Evolutionary conservation across 2,113 vertebrate species (phyloP), one percentile per base, ranked within the genome.

Genomic region (Oncorhynchus masou): DNA sequence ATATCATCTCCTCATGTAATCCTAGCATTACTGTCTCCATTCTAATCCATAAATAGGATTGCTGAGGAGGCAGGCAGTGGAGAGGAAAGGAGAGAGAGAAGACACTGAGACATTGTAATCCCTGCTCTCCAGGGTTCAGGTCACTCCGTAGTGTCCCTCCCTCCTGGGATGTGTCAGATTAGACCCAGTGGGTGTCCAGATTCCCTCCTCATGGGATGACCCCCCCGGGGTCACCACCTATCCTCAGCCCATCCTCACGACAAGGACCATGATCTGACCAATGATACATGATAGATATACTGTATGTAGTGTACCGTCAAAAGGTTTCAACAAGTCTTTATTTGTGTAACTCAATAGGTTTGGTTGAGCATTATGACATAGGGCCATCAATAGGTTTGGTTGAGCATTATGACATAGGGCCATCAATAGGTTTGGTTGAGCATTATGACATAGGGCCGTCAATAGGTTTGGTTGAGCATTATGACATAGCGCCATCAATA

Each of bases 1-100:
- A 80, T 85, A 79, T 84, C 81, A 91, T 70, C 76, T 34, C 29
- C 84, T 81, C 76, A 75, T 74, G 65, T 77, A 90, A 90, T 88
- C 79, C 73, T 15, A 64, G 49, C 71, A 79, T 71, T 77, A 65
- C 59, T 85, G 70, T 54, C 57, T 75, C 60, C 80, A 49, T 62
- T 51, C 45, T 74, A 79, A 88, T 85, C 79, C 81, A 34, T 64
- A 34, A 60, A 29, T 31, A 77, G 59, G 71, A 69, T 66, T 54
- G 34, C 65, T 27, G 68, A 74, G 78, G 48, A 59, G 75, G 69
- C 16, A 22, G 68, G 20, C 31, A n/a, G 34, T n/a, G 34, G n/a
- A 34, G 31, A 16, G 34, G 15, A 48, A 20, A 8, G 13, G 4
- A 67, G 20, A 67, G 59, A 64, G 39, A 64, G 54, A 64, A 65